Base-by-base conservation (phyloP, 2,113 vertebrate species). In the Capreolus pygargus region DNA sequence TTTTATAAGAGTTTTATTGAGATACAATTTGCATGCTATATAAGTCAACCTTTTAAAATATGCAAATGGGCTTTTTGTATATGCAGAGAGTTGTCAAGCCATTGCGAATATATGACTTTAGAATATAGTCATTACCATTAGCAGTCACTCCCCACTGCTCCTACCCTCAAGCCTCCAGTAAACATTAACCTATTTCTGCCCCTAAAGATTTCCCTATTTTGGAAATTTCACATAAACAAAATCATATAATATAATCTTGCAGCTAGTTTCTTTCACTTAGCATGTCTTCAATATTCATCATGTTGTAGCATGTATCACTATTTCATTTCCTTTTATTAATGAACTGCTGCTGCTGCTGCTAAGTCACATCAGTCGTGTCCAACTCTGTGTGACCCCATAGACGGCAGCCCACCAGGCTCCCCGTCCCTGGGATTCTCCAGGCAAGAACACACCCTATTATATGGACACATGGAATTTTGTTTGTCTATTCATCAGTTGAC, bases 1-100 rank as follows among this genome's bases (percentile, higher is more conserved):
- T 97, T 94, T 45, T 33, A 50, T 60, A 84, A 94, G 5, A 86
- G 13, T 70, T 94, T 91, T 76, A 88, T n/a, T 94, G 52, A 84
- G 28, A 91, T 50, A 64, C 50, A 97, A 94, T 94, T 87, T 17
- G 45, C 21, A 52, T 67, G 45, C 21, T 12, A 45, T 14, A 58
- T 5, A 92, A 79, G 47, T 60, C 43, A 90, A 21, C 7, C 50
- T 47, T 95, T 89, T 47, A 58, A 95, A 87, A n/a, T 60, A 6
- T 30, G 60, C 33, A 91, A 39, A 54, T 87, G 3, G 52, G 12
- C 28, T 93, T 93, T 70, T 47, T 83, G 28, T 70, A 21, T 60
- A 96, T 43, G 86, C 54, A 86, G 3, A 33, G 7, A 94, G 55
- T 78, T 78, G 33, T 45, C 10, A 0, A 93, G 25, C 10, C 8